Percentiles rank a stretch among this genome's conserved stretches.
These are phyloP conservation scores for Xyrauchen texanus DNA, from an alignment of 2,113 vertebrate species.

Conservation along the genomic window DNA sequence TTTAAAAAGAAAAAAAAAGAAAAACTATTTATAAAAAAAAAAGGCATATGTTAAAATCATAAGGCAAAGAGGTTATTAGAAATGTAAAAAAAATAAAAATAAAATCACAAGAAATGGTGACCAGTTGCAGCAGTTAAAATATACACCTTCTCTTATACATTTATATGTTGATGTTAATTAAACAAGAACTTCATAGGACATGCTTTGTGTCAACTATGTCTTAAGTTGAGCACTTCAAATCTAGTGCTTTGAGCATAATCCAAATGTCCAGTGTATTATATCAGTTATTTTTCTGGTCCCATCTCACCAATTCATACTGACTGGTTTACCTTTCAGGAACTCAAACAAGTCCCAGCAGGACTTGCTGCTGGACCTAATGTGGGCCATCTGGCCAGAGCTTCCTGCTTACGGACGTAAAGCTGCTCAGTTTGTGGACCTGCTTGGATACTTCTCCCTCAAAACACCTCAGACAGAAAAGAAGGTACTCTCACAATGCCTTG, in stretches of 20 bases:
- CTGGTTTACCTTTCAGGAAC: slow-evolving; percentile 75
- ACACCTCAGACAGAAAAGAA: slow-evolving; percentile 97
- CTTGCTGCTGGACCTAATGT: slow-evolving; percentile 91
- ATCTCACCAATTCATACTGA: background rate
- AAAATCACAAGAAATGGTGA: too few species aligned
- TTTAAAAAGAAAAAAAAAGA: too few species aligned
- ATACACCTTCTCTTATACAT: too few species aligned
- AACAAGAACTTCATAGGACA: too few species aligned
- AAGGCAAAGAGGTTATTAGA: too few species aligned
- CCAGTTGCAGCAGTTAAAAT: too few species aligned
- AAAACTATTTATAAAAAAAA: too few species aligned
- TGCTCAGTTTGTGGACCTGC: slow-evolving; percentile 95
- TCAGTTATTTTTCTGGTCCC: too few species aligned
- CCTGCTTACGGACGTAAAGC: slow-evolving; percentile 97
- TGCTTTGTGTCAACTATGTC: background rate
- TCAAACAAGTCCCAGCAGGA: slow-evolving; percentile 96
- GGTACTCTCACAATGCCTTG: slow-evolving; percentile 66
- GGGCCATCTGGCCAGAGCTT: slow-evolving; percentile 98
- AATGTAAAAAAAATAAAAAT: too few species aligned
- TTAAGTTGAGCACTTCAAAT: background rate
- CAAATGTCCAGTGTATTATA: too few species aligned
- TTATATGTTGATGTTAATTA: too few species aligned
- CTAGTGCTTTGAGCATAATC: background rate
- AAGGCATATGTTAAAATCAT: too few species aligned
- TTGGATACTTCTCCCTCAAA: slow-evolving; percentile 97